Evolutionary conservation across 2,888 invertebrate genomes (phyloP).

Genomic region (Polydrusus cervinus): DNA sequence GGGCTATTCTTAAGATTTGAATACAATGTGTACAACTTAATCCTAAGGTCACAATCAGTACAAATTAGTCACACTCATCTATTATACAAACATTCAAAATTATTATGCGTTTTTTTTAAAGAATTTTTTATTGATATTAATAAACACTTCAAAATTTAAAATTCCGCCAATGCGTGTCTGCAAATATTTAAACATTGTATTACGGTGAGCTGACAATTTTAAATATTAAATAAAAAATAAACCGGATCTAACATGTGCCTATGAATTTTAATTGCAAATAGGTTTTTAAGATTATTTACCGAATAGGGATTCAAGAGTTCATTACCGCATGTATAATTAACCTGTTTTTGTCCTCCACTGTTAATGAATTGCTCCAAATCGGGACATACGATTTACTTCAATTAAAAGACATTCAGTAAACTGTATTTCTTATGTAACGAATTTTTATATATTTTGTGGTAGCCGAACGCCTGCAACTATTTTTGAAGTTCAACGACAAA

Average conservation of each 20-base stretch:
- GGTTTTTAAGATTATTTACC: not conserved
- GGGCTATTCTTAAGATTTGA: slow-evolving; percentile 25
- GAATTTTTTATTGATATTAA: slow-evolving; percentile 19
- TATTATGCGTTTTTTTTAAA: slow-evolving; percentile 9
- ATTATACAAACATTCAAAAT: not conserved
- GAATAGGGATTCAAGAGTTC: not conserved
- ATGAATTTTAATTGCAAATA: slow-evolving; percentile 10
- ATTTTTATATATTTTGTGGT: too few relatives aligned
- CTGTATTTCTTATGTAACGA: too few relatives aligned
- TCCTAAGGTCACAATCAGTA: slow-evolving; percentile 15
- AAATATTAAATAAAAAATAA: slow-evolving; percentile 3
- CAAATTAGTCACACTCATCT: not conserved
- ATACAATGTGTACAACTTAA: slow-evolving; percentile 25
- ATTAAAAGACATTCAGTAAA: too few relatives aligned
- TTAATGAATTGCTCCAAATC: too few relatives aligned
- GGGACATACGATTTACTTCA: too few relatives aligned
- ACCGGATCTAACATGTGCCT: slow-evolving; percentile 32
- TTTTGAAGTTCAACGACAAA: too few relatives aligned
- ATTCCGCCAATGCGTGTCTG: slow-evolving; percentile 25
- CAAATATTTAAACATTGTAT: slow-evolving; percentile 34
- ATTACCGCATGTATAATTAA: too few relatives aligned
- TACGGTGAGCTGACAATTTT: not conserved
- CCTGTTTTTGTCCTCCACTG: too few relatives aligned
- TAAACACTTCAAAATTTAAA: slow-evolving; percentile 20
- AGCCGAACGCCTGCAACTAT: too few relatives aligned